phyloP scores from a whole-genome alignment of 2,888 invertebrate genomes.

The Emmelina monodactyla region DNA sequence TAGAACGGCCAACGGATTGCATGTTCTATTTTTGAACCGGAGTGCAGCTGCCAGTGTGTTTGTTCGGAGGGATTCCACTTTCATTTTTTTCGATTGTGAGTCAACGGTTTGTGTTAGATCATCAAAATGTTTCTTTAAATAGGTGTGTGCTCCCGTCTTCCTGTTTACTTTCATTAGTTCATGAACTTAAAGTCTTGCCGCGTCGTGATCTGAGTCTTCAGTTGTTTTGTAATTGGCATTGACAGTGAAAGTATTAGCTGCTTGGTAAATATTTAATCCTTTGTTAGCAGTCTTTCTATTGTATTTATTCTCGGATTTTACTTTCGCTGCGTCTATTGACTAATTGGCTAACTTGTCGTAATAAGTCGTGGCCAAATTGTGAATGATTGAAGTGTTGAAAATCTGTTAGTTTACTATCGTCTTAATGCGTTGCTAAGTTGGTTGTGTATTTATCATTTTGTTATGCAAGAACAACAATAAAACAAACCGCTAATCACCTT shows the following conservation, averaged over 20 bases:
- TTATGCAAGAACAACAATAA: not conserved
- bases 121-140: not conserved
- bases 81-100: conserved; percentile 17
- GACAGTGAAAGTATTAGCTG: conserved; percentile 41
- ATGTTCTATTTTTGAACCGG: conserved; percentile 48
- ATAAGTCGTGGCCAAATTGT: not conserved
- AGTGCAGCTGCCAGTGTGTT: conserved; percentile 59
- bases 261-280: conserved; percentile 31
- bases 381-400: not conserved
- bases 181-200: too few relatives aligned
- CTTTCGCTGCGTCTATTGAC: conserved; percentile 25
- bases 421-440: not conserved
- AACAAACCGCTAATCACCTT: not conserved
- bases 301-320: not conserved
- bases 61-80: conserved; percentile 42
- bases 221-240: conserved; percentile 41
- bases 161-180: not conserved
- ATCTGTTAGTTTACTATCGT: not conserved
- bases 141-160: not conserved
- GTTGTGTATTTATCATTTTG: not conserved
- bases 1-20: conserved; percentile 59
- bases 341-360: too few relatives aligned
- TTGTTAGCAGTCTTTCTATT: conserved; percentile 21
- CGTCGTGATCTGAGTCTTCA: too few relatives aligned
- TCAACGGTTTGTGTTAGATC: conserved; percentile 9